Evolutionary conservation across 2,797 vertebrate genomes (phyloP), one percentile per base, ranked within the genome.

Genomic region (Anomalospiza imberbis): DNA sequence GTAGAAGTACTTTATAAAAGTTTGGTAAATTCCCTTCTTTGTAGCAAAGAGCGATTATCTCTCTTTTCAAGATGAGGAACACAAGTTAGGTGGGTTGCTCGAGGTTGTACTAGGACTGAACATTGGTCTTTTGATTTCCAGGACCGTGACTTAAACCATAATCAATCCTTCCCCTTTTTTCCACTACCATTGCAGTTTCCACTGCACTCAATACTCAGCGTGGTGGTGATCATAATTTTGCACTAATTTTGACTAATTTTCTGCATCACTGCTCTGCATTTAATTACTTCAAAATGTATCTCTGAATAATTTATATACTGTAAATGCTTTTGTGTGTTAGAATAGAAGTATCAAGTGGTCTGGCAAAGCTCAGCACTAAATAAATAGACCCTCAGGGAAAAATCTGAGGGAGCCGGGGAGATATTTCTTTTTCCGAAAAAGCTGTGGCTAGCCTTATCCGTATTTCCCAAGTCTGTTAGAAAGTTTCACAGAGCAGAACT

Each of bases 161-260:
- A 84, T 88, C 51, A 95, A 84, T 88, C 51, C 42, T 88, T 91
- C 50, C 38, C 5, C 29, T 93, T 93, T 88, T 83, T 79, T 31
- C 54, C 29, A 34, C 42, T 67, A 74, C 22, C 51, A 78, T 34
- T 81, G 36, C 79, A 89, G 42, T 60, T 91, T 85, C 36, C 58
- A 75, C 51, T 13, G 2, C 19, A 70, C 31, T 76, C 40, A 81
- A 50, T 65, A 70, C 51, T 65, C 66, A 88, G 76, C 31, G 76
- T 20, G 31, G 67, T 73, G 79, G 82, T 84, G 88, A 86, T 88
- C 79, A 88, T 50, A 88, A 93, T 84, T 95, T 93, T 70, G 94
- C 82, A 92, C 94, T 82, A 84, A 93, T 92, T 96, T 91, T 86
- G 28, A 85, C 91, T 84, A 70, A 94, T 96, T 96, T 96, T 96